Conservation (phyloP, 2,797 vertebrate genomes). For the Discoglossus pictus region DNA sequence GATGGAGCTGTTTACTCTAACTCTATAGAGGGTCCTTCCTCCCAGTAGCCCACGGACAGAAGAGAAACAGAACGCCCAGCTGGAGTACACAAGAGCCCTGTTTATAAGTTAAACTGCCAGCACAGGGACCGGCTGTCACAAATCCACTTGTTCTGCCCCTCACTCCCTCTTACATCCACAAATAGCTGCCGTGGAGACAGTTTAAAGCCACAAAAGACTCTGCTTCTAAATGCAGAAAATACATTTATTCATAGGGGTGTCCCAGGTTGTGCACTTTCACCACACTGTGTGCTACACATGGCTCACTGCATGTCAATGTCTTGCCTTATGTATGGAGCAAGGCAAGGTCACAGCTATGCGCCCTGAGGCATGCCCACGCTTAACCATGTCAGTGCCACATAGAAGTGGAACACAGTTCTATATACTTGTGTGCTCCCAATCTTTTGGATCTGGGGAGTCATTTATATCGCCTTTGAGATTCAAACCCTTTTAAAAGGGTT, state of each 20-base stretch:
- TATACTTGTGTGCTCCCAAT: too few species aligned
- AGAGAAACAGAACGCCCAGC: constrained; percentile 25
- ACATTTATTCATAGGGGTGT: constrained; percentile 22
- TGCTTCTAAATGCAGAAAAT: constrained; percentile 21
- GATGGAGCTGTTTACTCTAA: constrained; percentile 14
- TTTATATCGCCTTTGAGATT: too few species aligned
- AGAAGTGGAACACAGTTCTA: too few species aligned
- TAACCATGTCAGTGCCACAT: too few species aligned
- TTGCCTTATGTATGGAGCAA: neutral
- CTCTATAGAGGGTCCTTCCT: constrained; percentile 23
- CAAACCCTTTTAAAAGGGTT: too few species aligned
- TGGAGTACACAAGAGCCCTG: constrained; percentile 38
- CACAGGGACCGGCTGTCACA: constrained; percentile 12
- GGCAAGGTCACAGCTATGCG: neutral
- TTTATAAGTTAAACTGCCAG: constrained; percentile 23
- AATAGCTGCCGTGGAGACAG: constrained; percentile 47
- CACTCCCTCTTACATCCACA: constrained; percentile 35
- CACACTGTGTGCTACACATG: neutral
- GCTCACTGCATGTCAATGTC: neutral
- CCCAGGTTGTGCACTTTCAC: neutral
- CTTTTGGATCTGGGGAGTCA: too few species aligned
- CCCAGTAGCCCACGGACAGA: neutral
- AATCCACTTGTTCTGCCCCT: constrained; percentile 29
- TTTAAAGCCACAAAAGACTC: constrained; percentile 40
- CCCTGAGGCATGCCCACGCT: too few species aligned